Evolutionary conservation across 2,797 vertebrate genomes (phyloP), one percentile per base, ranked within the genome.

Genomic region (Rhodeus uyekii): DNA sequence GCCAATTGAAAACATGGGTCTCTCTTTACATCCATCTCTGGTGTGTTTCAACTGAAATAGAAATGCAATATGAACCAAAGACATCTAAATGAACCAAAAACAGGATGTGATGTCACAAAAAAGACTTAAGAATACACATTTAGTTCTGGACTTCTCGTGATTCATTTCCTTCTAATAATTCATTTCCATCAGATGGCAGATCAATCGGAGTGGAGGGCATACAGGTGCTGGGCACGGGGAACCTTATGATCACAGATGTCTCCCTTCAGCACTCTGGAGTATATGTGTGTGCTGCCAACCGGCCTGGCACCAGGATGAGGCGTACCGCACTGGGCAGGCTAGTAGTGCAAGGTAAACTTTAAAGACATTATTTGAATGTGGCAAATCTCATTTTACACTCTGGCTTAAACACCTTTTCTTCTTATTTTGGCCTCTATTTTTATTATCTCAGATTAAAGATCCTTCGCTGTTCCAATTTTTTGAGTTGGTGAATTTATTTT

Each of bases 191-290:
- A 95, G 95, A 95, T 0, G 94, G 95, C 4, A 89, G 92, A 63
- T 95, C 95, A 75, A 95, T 95, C 0, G 91, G 94, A 0, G 91
- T 95, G 63, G 95, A 95, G 82, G 94, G 95, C 0, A 94, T 96
- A 86, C 94, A 95, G 87, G 94, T 96, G 16, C 88, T 95, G 19
- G 95, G 96, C 2, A 94, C 95, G 0, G 91, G 95, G 63, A 96
- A 95, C 87, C 91, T 95, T 83, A 94, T 94, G 94, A 95, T 96
- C 89, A 95, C 95, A 0, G 93, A 96, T 1, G 90, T 94, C 42
- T 92, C 93, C 0, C 90, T 96, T 84, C 91, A 95, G 84, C 94
- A 95, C 79, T 94, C 92, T 0, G 95, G 95, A 0, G 88, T 96
- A n/a, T 95, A 95, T 0, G 92, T 95, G 71, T 95, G 95, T 2